phyloP scores from a whole-genome alignment of 2,797 vertebrate genomes.

The Streptopelia turtur region DNA sequence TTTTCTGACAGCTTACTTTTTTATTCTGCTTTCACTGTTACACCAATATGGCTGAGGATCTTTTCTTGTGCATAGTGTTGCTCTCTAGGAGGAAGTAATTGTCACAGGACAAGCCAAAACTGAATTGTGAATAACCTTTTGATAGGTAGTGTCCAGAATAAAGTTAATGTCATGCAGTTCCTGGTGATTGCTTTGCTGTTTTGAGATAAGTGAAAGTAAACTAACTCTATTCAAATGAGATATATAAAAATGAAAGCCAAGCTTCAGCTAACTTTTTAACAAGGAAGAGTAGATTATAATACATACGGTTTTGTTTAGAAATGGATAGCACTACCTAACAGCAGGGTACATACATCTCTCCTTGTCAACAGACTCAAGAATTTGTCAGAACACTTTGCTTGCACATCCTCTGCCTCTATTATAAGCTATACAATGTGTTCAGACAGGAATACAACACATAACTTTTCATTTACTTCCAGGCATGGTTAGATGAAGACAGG shows the following conservation, averaged over 20 bases:
- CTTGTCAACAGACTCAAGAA: background rate
- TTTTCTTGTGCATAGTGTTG: background rate
- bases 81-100: background rate
- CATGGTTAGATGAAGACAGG: background rate
- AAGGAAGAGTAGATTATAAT: background rate
- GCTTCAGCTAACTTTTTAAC: background rate
- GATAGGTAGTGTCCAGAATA: background rate
- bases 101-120: background rate
- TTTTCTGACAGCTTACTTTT: conserved; percentile 47
- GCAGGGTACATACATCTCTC: background rate
- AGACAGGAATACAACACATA: background rate
- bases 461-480: background rate
- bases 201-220: background rate
- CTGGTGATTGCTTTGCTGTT: background rate
- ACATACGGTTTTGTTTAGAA: background rate
- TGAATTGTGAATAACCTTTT: background rate
- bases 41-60: background rate
- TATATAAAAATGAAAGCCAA: background rate
- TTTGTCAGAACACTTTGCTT: background rate
- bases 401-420: background rate
- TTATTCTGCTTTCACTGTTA: conserved; percentile 15
- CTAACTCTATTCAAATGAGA: background rate
- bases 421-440: background rate
- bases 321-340: background rate
- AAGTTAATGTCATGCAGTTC: background rate